phyloP scores from a whole-genome alignment of 2,113 vertebrate species.

The Hemicordylus capensis region DNA sequence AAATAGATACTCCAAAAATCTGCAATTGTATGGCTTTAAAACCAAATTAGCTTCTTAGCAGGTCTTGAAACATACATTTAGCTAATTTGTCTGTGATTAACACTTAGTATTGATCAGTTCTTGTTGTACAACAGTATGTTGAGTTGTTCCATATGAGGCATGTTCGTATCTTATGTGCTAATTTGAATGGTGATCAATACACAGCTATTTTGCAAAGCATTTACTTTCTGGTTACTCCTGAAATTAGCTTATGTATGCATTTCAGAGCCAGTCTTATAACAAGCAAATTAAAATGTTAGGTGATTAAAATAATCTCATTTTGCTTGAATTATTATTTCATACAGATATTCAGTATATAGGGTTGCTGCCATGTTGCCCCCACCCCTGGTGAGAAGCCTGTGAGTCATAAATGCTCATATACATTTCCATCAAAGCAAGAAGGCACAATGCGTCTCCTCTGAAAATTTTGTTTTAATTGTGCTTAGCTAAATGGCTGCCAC shows the following conservation, averaged over 20 bases:
- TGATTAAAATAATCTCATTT: background rate
- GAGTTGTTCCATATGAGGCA: background rate
- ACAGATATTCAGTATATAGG: background rate
- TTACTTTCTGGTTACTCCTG: background rate
- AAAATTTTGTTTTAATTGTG: fast-evolving
- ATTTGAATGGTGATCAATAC: background rate
- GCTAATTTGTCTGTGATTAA: background rate
- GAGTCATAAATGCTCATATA: background rate
- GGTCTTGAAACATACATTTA: background rate
- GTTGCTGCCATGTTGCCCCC: background rate
- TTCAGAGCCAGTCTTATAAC: background rate
- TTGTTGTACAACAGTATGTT: background rate
- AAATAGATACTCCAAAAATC: background rate
- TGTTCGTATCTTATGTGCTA: background rate
- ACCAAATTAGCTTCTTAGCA: background rate
- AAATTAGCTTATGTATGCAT: background rate
- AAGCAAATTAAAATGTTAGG: background rate
- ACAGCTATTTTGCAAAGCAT: background rate
- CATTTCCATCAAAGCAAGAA: background rate
- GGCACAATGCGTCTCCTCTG: background rate
- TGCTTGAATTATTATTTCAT: background rate
- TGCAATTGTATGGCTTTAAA: too few species aligned
- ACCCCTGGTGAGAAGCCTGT: background rate
- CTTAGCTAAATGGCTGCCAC: background rate
- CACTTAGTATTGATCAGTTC: background rate